Evolutionary conservation across 2,797 vertebrate species (phyloP).

Genomic region (Brotula barbata): DNA sequence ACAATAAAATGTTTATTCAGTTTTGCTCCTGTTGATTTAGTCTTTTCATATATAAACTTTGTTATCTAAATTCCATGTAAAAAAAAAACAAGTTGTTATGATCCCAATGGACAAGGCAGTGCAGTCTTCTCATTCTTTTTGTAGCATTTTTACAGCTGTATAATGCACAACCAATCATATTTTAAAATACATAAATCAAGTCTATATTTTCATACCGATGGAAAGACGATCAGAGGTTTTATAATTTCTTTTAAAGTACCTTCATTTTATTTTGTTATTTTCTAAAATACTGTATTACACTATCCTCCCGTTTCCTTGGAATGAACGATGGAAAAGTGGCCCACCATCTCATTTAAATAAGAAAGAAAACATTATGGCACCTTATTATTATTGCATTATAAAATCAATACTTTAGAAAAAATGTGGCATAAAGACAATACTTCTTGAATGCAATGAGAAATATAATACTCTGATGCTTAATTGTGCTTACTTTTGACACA

Average conservation of each 20-base stretch:
- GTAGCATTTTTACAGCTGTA: slow-evolving; percentile 20
- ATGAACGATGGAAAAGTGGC: slow-evolving; percentile 25
- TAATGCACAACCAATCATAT: slow-evolving; percentile 42
- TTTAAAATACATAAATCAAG: slow-evolving; percentile 45
- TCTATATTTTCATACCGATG: slow-evolving; percentile 28
- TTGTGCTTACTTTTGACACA: slow-evolving; percentile 28
- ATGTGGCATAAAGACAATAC: slow-evolving; percentile 21
- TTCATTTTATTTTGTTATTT: slow-evolving; percentile 11
- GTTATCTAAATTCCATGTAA: slow-evolving; percentile 38
- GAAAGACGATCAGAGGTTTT: slow-evolving; percentile 24
- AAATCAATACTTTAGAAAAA: slow-evolving; percentile 18
- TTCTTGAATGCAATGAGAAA: slow-evolving; percentile 17
- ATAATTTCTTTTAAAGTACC: slow-evolving; percentile 19
- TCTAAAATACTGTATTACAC: slow-evolving; percentile 28
- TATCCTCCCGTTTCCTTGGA: slow-evolving; percentile 12
- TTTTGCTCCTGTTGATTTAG: slow-evolving; percentile 44
- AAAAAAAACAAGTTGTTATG: slow-evolving; percentile 44
- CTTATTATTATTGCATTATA: no score
- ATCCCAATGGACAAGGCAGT: slow-evolving; percentile 33
- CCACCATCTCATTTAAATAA: slow-evolving; percentile 25
- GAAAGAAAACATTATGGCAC: slow-evolving; percentile 28
- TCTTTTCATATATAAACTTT: slow-evolving; percentile 61
- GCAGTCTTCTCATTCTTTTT: slow-evolving; percentile 18
- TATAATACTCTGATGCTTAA: slow-evolving; percentile 9
- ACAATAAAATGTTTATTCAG: slow-evolving; percentile 74